phyloP scores from a whole-genome alignment of 1,140 invertebrate genomes.

The Pantala flavescens region DNA sequence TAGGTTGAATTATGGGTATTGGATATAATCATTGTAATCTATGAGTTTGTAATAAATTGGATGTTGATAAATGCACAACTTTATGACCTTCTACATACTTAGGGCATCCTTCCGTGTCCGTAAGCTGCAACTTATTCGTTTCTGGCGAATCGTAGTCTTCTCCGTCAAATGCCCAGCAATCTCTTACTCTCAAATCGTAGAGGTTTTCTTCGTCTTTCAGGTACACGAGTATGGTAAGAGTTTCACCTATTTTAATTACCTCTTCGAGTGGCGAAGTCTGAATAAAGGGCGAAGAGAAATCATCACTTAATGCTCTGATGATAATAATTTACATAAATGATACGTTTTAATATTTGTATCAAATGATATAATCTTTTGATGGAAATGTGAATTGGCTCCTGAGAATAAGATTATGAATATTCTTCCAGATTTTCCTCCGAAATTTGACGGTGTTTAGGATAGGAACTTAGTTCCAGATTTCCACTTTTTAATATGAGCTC shows the following conservation, averaged over 20 bases:
- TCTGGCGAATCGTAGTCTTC: constrained; percentile 48
- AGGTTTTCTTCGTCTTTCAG: constrained; percentile 50
- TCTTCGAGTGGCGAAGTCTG: constrained; percentile 46
- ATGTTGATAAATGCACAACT: no score
- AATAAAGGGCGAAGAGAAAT: constrained; percentile 24
- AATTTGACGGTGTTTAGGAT: no score
- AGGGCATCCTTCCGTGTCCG: constrained; percentile 52
- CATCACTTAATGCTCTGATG: background rate
- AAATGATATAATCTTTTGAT: no score
- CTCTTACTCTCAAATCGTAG: constrained; percentile 56
- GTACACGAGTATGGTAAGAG: constrained; percentile 56
- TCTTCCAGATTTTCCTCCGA: no score
- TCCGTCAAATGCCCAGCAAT: constrained; percentile 61
- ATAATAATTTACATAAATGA: background rate
- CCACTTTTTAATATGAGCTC: no score
- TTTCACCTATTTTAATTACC: constrained; percentile 57
- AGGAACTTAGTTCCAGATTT: no score
- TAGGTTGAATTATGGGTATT: no score
- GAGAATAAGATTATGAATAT: no score
- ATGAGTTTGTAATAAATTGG: no score
- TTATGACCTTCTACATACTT: constrained; percentile 38
- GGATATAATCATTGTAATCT: no score
- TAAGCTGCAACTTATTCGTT: constrained; percentile 50
- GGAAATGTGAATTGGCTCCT: no score
- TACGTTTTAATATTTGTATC: constrained; percentile 14